Conservation (phyloP, 2,113 vertebrate genomes). For the Struthidea cinerea region DNA sequence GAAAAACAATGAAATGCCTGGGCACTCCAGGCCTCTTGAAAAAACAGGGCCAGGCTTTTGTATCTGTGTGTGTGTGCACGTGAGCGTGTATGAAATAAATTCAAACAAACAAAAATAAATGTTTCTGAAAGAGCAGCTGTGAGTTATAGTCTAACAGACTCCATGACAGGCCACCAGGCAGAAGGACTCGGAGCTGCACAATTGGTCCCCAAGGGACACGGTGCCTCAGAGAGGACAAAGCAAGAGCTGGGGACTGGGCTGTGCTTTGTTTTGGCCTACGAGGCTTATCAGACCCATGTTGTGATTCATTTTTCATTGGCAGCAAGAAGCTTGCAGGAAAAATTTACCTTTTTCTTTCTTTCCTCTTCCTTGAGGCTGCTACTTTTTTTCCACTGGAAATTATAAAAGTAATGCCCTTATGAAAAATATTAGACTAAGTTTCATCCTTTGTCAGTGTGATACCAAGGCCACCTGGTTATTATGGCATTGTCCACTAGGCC, state of each 20-base stretch:
- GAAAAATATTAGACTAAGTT: neutral
- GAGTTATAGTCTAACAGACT: constrained; percentile 4
- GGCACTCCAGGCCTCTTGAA: neutral
- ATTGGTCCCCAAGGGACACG: constrained; percentile 43
- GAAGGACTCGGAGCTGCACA: constrained; percentile 30
- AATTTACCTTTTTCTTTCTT: neutral
- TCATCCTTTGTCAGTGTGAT: neutral
- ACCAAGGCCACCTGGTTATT: neutral
- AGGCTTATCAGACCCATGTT: neutral
- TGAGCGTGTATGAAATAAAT: neutral
- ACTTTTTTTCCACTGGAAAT: neutral
- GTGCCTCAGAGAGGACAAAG: constrained; percentile 24
- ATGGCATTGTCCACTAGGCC: neutral
- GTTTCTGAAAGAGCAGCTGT: constrained; percentile 16
- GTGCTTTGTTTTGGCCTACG: constrained; percentile 25
- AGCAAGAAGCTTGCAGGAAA: neutral
- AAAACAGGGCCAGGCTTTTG: neutral
- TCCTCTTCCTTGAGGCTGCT: neutral
- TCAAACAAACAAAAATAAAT: neutral
- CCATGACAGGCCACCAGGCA: constrained; percentile 33
- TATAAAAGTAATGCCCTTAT: neutral
- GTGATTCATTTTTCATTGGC: constrained; percentile 37
- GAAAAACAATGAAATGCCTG: neutral
- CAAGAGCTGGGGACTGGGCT: neutral
- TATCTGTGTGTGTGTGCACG: rapidly evolving